Evolutionary conservation across 1,140 invertebrate genomes (phyloP), one percentile per base, ranked within the genome.

Genomic region (Trachymyrmex septentrionalis): DNA sequence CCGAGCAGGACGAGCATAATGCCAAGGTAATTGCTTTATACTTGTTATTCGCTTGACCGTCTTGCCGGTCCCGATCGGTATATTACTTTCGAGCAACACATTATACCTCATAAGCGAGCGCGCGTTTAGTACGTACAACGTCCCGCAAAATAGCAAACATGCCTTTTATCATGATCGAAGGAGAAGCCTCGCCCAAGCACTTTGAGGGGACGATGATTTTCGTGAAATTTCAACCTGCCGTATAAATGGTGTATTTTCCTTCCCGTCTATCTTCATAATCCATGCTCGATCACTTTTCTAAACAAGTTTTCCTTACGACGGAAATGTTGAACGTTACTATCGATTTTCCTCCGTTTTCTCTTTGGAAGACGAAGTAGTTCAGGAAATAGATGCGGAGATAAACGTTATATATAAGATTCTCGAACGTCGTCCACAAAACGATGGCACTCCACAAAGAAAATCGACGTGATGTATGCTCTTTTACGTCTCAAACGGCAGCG

Each of bases 21-120:
- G 75, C 61, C 63, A 64, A 77, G 81, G 80, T 92, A 92, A 92
- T 92, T 92, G 91, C 89, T 90, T 92, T 86, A 89, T 91, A 92
- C 89, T 92, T 92, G 88, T 92, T 88, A 90, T 66, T 87, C 66
- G 86, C 78, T 61, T 85, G 88, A 86, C 57, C 72, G 44, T 59
- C 64, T 61, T 50, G n/a, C 53, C 59, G 53, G 66, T 30, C 38
- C 21, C 63, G 66, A 64, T 27, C 59, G 61, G 50, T 38, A n/a
- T 78, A 78, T 77, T 77, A 77, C 57, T 77, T 82, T 72, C 72
- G 57, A 77, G 27, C 78, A 53, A 57, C 71, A 81, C 48, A 90
- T 90, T 85, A 77, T 86, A 66, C 61, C 80, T 72, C 75, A 77
- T 66, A 81, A 90, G 73, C 53, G 48, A 27, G 9, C 16, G 12